phyloP scores from a whole-genome alignment of 2,113 vertebrate species.

The Panthera tigris region DNA sequence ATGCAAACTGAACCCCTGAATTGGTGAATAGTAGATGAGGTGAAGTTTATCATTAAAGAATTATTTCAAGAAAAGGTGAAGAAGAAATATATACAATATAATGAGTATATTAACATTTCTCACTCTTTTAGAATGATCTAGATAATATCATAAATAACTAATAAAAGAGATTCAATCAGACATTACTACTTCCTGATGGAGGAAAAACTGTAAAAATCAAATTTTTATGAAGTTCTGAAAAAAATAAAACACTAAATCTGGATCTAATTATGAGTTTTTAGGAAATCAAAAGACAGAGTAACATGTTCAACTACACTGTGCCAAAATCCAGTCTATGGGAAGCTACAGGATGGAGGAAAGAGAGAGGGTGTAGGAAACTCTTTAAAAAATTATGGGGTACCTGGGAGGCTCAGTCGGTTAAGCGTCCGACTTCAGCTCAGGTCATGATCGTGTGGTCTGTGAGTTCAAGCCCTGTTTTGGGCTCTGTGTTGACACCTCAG shows the following conservation, averaged over 20 bases:
- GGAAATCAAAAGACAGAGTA: not conserved
- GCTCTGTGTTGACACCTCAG: too few relatives aligned
- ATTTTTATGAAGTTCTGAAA: not conserved
- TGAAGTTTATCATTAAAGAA: not conserved
- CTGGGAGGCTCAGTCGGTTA: too few relatives aligned
- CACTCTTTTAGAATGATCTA: not conserved
- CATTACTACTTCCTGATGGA: not conserved
- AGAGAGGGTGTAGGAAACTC: not conserved
- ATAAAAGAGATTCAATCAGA: not conserved
- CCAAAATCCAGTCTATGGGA: not conserved
- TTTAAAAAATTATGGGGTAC: not conserved
- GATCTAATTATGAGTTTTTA: not conserved
- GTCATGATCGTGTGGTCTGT: too few relatives aligned
- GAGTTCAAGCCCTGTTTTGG: too few relatives aligned
- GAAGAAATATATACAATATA: not conserved
- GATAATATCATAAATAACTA: not conserved
- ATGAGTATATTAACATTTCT: not conserved
- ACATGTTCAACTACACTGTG: not conserved
- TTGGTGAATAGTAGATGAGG: not conserved
- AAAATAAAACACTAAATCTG: not conserved
- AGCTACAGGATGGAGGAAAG: not conserved
- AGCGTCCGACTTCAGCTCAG: too few relatives aligned
- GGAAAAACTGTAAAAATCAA: not conserved
- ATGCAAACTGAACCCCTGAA: not conserved
- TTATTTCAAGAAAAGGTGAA: not conserved